Conservation (phyloP, 2,113 vertebrate genomes). For the Gymnogyps californianus region DNA sequence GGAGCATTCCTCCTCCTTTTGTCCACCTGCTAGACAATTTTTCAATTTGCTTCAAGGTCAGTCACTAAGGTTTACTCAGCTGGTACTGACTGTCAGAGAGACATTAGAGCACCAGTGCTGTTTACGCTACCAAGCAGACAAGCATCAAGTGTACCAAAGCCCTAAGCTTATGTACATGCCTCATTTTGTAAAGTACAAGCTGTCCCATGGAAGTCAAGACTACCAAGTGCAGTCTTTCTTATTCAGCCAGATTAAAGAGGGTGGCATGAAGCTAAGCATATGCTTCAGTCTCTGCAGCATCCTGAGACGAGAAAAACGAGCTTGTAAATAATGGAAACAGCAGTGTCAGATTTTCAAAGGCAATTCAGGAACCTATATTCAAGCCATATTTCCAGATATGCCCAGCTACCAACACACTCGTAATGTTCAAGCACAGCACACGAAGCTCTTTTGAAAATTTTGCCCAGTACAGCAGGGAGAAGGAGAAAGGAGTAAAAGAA, state of each 20-base stretch:
- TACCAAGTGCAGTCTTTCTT: not conserved
- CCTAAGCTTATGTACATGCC: not conserved
- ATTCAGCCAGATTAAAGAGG: not conserved
- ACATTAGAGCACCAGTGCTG: not conserved
- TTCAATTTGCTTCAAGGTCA: not conserved
- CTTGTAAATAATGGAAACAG: not conserved
- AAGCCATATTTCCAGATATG: not conserved
- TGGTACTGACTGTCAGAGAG: not conserved
- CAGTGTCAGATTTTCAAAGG: not conserved
- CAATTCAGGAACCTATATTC: not conserved
- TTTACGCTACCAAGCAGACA: not conserved
- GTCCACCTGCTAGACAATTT: not conserved
- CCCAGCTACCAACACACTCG: not conserved
- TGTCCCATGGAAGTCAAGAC: not conserved
- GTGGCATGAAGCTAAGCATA: not conserved
- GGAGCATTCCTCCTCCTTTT: not conserved
- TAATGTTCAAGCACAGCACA: not conserved
- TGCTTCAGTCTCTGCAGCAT: not conserved
- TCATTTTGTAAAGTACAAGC: not conserved
- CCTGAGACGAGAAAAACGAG: not conserved
- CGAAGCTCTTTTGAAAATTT: not conserved
- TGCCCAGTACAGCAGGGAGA: not conserved
- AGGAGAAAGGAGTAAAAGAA: not conserved
- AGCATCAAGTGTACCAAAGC: not conserved
- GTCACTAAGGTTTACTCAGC: not conserved